Evolutionary conservation across 1,140 invertebrate species (phyloP).

Genomic region (Zaprionus inermis): DNA sequence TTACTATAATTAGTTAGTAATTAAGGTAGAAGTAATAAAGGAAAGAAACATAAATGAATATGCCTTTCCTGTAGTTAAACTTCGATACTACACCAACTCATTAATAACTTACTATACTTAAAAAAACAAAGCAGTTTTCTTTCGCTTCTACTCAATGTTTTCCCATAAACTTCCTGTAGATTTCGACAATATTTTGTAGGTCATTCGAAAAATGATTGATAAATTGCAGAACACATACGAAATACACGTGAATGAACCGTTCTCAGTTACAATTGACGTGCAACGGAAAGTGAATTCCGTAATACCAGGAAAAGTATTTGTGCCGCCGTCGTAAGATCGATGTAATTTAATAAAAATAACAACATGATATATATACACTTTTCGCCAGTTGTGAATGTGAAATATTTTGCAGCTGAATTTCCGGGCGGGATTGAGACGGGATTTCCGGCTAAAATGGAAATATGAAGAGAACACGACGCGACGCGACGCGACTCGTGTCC

Average conservation of each 20-base stretch:
- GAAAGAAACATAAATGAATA: too few relatives aligned
- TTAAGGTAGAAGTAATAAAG: too few relatives aligned
- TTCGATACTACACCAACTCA: too few relatives aligned
- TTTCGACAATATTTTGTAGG: background rate
- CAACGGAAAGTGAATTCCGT: background rate
- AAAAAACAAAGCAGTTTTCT: too few relatives aligned
- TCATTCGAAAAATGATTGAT: background rate
- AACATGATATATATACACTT: background rate
- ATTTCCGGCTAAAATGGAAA: background rate
- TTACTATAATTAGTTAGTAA: too few relatives aligned
- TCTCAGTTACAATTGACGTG: constrained; percentile 6
- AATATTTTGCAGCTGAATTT: background rate
- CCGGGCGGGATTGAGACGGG: background rate
- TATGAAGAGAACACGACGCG: background rate
- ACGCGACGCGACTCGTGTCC: background rate
- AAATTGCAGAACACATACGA: background rate
- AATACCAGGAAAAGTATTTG: constrained; percentile 3
- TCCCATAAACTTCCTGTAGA: background rate
- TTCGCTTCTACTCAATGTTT: background rate
- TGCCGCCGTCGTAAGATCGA: background rate
- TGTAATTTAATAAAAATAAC: background rate
- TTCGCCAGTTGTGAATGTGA: background rate
- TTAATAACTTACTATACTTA: too few relatives aligned
- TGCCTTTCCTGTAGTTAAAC: too few relatives aligned
- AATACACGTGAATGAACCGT: background rate